Evolutionary conservation across 2,113 vertebrate species (phyloP).

Genomic region (Podiceps cristatus): DNA sequence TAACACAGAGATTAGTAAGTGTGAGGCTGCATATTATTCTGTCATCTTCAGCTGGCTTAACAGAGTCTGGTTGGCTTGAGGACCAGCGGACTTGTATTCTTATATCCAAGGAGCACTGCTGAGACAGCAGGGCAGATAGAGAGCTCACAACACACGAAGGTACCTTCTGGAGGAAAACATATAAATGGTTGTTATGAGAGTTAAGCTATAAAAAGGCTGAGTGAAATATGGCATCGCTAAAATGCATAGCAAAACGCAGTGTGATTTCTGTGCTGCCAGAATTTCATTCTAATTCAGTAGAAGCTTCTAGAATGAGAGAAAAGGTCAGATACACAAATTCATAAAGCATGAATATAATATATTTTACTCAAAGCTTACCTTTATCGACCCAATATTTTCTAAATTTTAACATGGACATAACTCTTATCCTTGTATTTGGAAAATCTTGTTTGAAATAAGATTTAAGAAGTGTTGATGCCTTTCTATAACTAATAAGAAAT

Average conservation of each 20-base stretch:
- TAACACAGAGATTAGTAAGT: not conserved
- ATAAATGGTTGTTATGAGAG: not conserved
- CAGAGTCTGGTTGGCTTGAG: not conserved
- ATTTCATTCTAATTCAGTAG: constrained; percentile 35
- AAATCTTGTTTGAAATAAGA: not conserved
- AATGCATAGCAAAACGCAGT: constrained; percentile 2
- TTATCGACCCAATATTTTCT: not conserved
- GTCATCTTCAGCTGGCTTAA: not conserved
- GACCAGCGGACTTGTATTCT: not conserved
- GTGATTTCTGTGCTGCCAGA: constrained; percentile 6
- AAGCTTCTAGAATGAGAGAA: constrained; percentile 18
- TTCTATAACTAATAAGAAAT: not conserved
- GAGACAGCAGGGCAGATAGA: not conserved
- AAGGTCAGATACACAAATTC: constrained; percentile 38
- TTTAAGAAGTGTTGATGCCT: not conserved
- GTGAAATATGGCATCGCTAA: constrained; percentile 41
- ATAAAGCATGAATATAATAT: not conserved
- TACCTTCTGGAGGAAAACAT: not conserved
- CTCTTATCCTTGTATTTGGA: not conserved
- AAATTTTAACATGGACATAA: not conserved
- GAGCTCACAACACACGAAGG: not conserved
- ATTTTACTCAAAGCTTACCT: not conserved
- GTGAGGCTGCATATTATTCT: not conserved
- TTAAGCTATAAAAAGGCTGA: constrained; percentile 10
- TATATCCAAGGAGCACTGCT: not conserved